A percentile compares a stretch with the other conserved stretches of the same genome.
These are phyloP conservation scores for Drosophila cardini DNA, from an alignment of 1,140 invertebrate species.

Conservation along the genomic window DNA sequence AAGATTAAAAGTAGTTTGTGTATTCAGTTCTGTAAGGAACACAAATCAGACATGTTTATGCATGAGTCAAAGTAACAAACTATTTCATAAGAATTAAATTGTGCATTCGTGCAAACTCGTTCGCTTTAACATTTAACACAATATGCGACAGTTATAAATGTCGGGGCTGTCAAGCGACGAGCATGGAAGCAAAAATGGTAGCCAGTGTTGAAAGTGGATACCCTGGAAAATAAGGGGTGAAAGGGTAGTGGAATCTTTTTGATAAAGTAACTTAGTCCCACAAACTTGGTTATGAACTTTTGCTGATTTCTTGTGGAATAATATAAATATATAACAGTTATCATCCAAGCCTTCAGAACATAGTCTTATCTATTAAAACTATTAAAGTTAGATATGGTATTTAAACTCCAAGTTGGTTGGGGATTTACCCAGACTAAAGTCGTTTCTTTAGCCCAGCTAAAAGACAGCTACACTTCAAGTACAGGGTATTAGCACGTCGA, in stretches of 20 bases:
- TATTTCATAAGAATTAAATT: slow-evolving; percentile 25
- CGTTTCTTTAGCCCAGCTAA: no score
- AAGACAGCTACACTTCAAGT: no score
- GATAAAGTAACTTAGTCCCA: no score
- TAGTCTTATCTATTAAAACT: no score
- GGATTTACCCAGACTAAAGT: no score
- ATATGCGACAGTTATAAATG: slow-evolving; percentile 16
- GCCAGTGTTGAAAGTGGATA: not conserved
- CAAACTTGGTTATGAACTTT: no score
- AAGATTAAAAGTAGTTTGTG: not conserved
- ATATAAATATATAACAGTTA: no score
- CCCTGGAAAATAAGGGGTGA: not conserved
- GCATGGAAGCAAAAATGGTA: not conserved
- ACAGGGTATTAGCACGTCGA: not conserved
- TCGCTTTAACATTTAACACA: slow-evolving; percentile 8
- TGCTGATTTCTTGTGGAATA: no score
- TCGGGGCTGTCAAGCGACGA: not conserved
- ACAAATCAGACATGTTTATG: slow-evolving; percentile 19
- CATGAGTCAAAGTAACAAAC: slow-evolving; percentile 11
- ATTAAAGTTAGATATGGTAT: no score
- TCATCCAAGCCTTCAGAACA: no score
- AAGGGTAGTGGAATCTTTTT: not conserved
- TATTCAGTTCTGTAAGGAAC: not conserved
- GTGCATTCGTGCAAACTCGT: slow-evolving; percentile 11
- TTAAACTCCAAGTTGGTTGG: no score